Base-by-base conservation (phyloP, 2,113 vertebrate species). In the Myodes glareolus region DNA sequence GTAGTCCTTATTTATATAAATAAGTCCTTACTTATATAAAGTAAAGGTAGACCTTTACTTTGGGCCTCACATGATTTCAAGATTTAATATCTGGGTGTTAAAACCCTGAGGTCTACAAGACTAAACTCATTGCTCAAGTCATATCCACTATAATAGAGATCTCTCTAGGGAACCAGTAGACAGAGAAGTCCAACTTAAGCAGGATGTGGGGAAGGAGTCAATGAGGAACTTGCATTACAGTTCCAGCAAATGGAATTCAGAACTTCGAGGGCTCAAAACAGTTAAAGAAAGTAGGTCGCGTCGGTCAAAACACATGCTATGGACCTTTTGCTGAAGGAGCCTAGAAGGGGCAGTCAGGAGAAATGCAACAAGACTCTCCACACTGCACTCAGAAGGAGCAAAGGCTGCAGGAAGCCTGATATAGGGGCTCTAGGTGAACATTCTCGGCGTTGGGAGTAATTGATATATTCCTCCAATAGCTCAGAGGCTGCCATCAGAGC, bases 401-500 rank as follows among this genome's bases (percentile, higher is more conserved):
- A 81, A 87, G 61, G 42, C 65, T 87, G 52, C 67, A 55, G 39
- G 90, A 65, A 91, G 50, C 70, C 42, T 63, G 31, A 45, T 52
- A 76, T 73, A 94, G 91, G 89, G 75, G 68, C 70, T 93, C 92
- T 65, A 84, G 95, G 87, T 94, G 90, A 97, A 95, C 87, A 61
- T 91, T 93, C 72, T 93, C 94, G 90, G 88, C 67, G 68, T 58
- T 16, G 89, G 78, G 94, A 92, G 88, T 97, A 97, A 98, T 96
- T 95, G 90, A 97, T 96, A 90, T 65, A 96, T 96, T 72, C 85
- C 82, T 81, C 80, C 95, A 93, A 94, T 72, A 95, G 97, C 96
- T 97, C 70, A 92, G 65, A 84, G 96, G 89, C 87, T 96, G 91
- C 93, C 68, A 98, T 88, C 93, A 91, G 91, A 97, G 82, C 94